phyloP scores from a whole-genome alignment of 2,888 invertebrate genomes.

The Erannis defoliaria region DNA sequence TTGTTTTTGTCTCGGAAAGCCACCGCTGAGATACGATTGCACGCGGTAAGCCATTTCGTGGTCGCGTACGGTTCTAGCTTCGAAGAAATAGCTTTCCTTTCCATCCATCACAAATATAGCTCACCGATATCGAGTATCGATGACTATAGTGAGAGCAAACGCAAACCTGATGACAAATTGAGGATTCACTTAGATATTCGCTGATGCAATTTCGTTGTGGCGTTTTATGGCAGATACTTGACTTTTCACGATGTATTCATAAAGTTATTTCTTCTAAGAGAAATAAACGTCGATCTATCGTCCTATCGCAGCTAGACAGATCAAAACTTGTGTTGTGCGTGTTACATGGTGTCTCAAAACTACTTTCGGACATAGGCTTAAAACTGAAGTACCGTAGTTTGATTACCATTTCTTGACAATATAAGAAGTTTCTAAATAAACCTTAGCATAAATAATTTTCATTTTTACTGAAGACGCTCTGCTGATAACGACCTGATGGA shows the following conservation, averaged over 20 bases:
- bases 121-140: constrained; percentile 4
- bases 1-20: constrained; percentile 82
- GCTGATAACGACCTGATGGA: too few species aligned
- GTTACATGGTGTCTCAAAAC: too few species aligned
- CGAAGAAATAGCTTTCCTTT: constrained; percentile 48
- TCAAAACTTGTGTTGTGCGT: too few species aligned
- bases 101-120: constrained; percentile 36
- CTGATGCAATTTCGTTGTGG: not conserved
- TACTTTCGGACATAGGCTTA: too few species aligned
- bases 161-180: constrained; percentile 24
- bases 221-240: constrained; percentile 2
- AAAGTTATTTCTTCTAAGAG: too few species aligned
- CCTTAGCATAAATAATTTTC: too few species aligned
- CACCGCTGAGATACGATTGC: constrained; percentile 73
- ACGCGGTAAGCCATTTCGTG: constrained; percentile 70
- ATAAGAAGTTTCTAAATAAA: too few species aligned
- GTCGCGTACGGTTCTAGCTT: constrained; percentile 54
- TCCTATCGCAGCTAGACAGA: too few species aligned
- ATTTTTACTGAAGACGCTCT: too few species aligned
- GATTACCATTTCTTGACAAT: too few species aligned
- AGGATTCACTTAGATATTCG: constrained; percentile 23
- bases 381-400: too few species aligned
- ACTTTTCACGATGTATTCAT: constrained; percentile 8
- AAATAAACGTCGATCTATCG: too few species aligned
- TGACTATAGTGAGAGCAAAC: constrained; percentile 15